phyloP scores from a whole-genome alignment of 2,888 invertebrate genomes.

The Heliconius charithonia region DNA sequence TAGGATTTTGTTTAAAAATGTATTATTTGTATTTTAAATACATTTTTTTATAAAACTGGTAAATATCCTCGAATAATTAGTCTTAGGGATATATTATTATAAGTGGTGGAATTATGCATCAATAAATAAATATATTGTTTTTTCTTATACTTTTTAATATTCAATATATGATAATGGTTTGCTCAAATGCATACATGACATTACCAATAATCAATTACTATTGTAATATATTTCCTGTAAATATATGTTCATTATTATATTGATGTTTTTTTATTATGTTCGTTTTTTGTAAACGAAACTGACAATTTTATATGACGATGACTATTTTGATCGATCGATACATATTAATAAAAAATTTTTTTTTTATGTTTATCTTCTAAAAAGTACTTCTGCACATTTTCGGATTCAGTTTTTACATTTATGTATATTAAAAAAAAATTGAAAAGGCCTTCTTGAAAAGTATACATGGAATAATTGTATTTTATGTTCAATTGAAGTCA shows the following conservation, averaged over 20 bases:
- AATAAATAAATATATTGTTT: no score
- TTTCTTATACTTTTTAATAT: background rate
- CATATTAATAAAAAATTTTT: background rate
- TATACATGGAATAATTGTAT: background rate
- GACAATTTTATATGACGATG: background rate
- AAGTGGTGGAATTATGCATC: no score
- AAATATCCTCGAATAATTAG: background rate
- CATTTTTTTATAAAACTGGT: background rate
- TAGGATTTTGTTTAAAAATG: background rate
- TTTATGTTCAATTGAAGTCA: background rate
- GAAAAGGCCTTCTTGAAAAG: background rate
- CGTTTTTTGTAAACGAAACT: background rate
- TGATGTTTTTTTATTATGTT: background rate
- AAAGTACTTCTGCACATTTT: background rate
- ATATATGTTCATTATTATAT: no score
- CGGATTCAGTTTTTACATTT: background rate
- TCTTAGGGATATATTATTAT: background rate
- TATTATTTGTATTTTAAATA: background rate
- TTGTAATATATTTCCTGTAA: no score
- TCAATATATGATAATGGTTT: background rate
- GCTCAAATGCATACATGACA: background rate
- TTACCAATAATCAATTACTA: background rate
- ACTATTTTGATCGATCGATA: background rate
- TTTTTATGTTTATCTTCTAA: background rate
- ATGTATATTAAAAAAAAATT: background rate